These are phyloP conservation scores for Thaumetopoea pityocampa DNA, from an alignment of 1,140 invertebrate genomes.

Conservation along the genomic window DNA sequence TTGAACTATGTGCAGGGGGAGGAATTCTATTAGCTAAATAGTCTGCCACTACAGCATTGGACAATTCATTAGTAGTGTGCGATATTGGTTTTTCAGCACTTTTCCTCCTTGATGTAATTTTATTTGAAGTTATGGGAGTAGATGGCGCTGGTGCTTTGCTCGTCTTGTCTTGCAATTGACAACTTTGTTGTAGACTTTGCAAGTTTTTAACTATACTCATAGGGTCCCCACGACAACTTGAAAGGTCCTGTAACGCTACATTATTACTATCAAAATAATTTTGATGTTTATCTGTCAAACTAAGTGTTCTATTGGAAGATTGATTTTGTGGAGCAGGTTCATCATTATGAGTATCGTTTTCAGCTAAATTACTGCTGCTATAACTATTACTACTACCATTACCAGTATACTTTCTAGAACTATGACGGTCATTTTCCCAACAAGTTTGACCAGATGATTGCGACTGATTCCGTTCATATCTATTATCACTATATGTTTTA, in stretches of 20 bases:
- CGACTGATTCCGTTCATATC: conserved; percentile 78
- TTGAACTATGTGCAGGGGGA: conserved; percentile 82
- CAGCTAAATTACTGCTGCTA: conserved; percentile 65
- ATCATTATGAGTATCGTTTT: conserved; percentile 73
- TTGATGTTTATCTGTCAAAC: conserved; percentile 51
- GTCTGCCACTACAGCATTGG: conserved; percentile 75
- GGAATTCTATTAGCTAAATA: conserved; percentile 79
- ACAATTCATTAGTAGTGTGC: conserved; percentile 73
- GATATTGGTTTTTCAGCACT: conserved; percentile 71
- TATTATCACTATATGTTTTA: conserved; percentile 78
- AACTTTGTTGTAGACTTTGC: conserved; percentile 79
- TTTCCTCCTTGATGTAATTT: conserved; percentile 69
- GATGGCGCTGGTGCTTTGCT: conserved; percentile 54
- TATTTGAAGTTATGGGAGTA: conserved; percentile 34
- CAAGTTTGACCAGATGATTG: conserved; percentile 62
- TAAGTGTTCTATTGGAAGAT: conserved; percentile 37
- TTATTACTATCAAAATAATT: conserved; percentile 66
- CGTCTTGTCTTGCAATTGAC: conserved; percentile 77
- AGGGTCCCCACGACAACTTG: conserved; percentile 82
- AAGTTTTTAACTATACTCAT: conserved; percentile 86
- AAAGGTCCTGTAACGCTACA: conserved; percentile 82
- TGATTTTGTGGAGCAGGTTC: conserved; percentile 39
- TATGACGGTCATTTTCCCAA: conserved; percentile 69
- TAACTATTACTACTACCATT: conserved; percentile 58
- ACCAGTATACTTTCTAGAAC: conserved; percentile 57